Conservation (phyloP, 2,888 invertebrate species). For the Pogonocherus hispidulus region DNA sequence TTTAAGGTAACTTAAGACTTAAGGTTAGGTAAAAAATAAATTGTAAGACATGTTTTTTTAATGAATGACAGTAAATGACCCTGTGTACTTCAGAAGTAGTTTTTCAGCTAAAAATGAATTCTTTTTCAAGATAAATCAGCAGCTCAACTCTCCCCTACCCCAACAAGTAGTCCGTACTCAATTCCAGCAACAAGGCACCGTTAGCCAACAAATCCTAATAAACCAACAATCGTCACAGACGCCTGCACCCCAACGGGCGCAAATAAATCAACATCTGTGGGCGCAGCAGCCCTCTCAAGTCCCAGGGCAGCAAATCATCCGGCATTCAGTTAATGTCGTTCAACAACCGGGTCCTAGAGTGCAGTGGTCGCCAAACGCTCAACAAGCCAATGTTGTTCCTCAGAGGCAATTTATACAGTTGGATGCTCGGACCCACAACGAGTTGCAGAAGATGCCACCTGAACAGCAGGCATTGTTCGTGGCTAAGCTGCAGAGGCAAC, state of each 20-base stretch:
- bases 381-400: constrained; percentile 61
- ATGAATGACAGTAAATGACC: no score
- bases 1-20: no score
- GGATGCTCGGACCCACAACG: constrained; percentile 87
- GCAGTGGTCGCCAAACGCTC: constrained; percentile 61
- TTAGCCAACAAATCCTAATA: constrained; percentile 46
- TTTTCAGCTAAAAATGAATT: no score
- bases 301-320: constrained; percentile 66
- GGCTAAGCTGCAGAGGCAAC: constrained; percentile 76
- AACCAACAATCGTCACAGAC: constrained; percentile 59
- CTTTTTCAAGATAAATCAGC: constrained; percentile 31
- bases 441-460: constrained; percentile 85
- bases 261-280: constrained; percentile 54
- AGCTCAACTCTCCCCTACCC: constrained; percentile 20
- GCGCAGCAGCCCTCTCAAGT: constrained; percentile 55
- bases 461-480: constrained; percentile 86
- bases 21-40: no score
- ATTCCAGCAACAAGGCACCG: constrained; percentile 51
- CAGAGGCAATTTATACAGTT: constrained; percentile 83
- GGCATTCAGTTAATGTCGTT: constrained; percentile 70
- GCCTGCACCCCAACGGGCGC: constrained; percentile 54
- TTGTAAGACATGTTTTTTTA: no score
- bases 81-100: no score
- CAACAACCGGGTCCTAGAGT: constrained; percentile 64
- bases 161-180: constrained; percentile 56